phyloP scores from a whole-genome alignment of 2,888 invertebrate genomes.

The Ypsolopha scabrella region DNA sequence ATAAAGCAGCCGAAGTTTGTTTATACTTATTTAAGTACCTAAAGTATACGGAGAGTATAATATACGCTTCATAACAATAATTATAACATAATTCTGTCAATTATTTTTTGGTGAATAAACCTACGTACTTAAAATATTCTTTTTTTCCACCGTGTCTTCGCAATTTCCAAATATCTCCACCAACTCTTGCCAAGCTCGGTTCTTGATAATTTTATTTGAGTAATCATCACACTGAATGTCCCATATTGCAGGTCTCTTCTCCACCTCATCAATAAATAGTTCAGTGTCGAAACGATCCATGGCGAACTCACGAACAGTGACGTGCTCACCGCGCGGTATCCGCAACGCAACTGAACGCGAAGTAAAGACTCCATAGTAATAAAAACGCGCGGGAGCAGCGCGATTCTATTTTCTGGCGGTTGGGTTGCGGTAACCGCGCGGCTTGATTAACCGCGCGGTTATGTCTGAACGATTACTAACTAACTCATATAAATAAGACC shows the following conservation, averaged over 20 bases:
- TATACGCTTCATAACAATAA: constrained; percentile 12
- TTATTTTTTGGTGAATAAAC: neutral
- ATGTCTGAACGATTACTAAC: constrained; percentile 12
- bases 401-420: constrained; percentile 12
- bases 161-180: constrained; percentile 9
- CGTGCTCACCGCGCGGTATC: constrained; percentile 7
- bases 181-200: constrained; percentile 14
- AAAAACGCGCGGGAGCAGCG: too few relatives aligned
- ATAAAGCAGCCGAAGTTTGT: constrained; percentile 5
- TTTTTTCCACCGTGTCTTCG: constrained; percentile 8
- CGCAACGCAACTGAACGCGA: too few relatives aligned
- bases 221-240: constrained; percentile 13
- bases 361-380: too few relatives aligned
- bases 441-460: constrained; percentile 6
- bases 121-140: neutral
- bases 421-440: constrained; percentile 14
- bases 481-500: constrained; percentile 12
- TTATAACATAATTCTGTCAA: neutral
- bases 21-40: constrained; percentile 4
- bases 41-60: constrained; percentile 10
- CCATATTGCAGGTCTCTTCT: constrained; percentile 11
- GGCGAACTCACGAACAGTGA: constrained; percentile 5
- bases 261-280: constrained; percentile 13
- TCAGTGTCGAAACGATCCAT: constrained; percentile 17
- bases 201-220: constrained; percentile 14